Percentiles rank a stretch among this genome's conserved stretches.
Conservation (phyloP, 2,113 vertebrate genomes). For the Otus sunia region DNA sequence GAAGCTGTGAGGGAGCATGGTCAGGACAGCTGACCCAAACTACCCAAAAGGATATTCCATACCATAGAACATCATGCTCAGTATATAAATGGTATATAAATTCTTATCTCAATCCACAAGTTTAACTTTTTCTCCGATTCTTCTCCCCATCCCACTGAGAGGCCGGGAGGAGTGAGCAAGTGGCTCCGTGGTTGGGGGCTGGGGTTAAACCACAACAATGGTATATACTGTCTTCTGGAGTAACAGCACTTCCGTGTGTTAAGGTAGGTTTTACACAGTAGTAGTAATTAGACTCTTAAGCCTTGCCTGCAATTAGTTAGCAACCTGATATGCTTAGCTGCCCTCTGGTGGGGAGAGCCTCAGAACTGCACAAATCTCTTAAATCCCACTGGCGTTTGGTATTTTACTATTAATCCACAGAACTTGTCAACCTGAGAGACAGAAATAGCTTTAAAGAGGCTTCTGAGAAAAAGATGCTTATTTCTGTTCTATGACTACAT, state of each 20-base stretch:
- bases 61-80: too few species aligned
- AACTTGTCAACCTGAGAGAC: background rate
- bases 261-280: background rate
- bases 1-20: too few species aligned
- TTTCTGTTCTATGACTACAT: background rate
- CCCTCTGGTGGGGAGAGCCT: conserved; percentile 7
- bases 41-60: too few species aligned
- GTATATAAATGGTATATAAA: too few species aligned
- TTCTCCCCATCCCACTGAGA: too few species aligned
- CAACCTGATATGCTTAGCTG: background rate
- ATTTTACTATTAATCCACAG: background rate
- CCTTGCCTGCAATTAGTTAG: background rate
- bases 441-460: background rate
- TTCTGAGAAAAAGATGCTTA: background rate
- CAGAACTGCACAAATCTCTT: background rate
- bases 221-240: background rate
- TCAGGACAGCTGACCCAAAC: too few species aligned
- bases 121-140: too few species aligned
- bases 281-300: background rate
- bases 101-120: too few species aligned
- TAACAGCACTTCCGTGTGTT: background rate
- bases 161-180: too few species aligned
- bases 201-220: too few species aligned
- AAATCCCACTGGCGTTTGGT: background rate
- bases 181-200: too few species aligned